These are phyloP conservation scores for Zele albiditarsus DNA, from an alignment of 2,888 invertebrate genomes.

Conservation along the genomic window DNA sequence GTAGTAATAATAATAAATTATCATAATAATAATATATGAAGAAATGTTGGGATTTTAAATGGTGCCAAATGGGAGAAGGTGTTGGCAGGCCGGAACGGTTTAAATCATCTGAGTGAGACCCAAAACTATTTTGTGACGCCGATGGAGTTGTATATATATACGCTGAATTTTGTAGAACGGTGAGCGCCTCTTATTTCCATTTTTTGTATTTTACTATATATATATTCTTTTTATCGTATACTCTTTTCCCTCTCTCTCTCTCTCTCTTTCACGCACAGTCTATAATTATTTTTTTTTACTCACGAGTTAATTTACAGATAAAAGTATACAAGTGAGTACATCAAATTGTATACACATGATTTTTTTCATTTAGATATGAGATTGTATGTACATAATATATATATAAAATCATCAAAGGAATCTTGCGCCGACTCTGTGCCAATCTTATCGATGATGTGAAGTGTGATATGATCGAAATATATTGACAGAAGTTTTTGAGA, in stretches of 20 bases:
- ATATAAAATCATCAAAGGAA: not conserved
- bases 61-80: not conserved
- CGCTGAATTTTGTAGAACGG: too few relatives aligned
- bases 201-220: not conserved
- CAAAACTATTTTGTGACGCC: conserved; percentile 39
- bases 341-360: not conserved
- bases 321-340: not conserved
- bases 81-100: conserved; percentile 16
- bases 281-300: not conserved
- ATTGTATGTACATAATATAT: not conserved
- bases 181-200: not conserved
- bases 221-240: not conserved
- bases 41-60: conserved; percentile 6
- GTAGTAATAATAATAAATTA: not conserved
- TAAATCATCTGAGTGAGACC: conserved; percentile 18
- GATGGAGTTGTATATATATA: conserved; percentile 6
- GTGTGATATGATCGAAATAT: not conserved
- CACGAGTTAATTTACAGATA: not conserved
- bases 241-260: not conserved
- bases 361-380: not conserved
- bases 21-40: not conserved
- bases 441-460: not conserved
- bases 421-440: not conserved
- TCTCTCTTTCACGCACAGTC: not conserved
- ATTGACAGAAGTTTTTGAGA: not conserved